phyloP scores from a whole-genome alignment of 2,797 vertebrate species.

The Cheirogaleus major region DNA sequence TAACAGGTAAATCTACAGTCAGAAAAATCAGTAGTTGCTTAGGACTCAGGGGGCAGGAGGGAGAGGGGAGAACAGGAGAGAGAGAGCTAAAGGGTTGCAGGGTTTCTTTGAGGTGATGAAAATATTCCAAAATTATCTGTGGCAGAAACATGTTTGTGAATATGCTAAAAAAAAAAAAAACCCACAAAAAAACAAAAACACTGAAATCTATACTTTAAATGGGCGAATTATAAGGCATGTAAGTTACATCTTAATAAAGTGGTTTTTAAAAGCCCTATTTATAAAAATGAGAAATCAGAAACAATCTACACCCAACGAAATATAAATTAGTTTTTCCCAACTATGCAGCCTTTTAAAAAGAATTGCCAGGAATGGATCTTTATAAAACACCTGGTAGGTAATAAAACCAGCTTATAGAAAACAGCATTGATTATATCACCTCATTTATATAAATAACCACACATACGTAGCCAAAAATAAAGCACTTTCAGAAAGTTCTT shows the following conservation, averaged over 20 bases:
- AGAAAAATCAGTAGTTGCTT: neutral
- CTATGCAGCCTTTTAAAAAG: neutral
- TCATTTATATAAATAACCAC: neutral
- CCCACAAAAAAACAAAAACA: neutral
- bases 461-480: neutral
- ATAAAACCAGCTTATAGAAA: neutral
- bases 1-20: neutral
- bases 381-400: neutral
- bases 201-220: neutral
- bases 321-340: neutral
- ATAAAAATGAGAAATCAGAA: neutral
- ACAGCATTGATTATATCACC: neutral
- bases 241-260: neutral
- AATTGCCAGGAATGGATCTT: neutral
- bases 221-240: neutral
- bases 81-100: neutral
- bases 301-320: neutral
- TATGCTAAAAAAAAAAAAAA: neutral
- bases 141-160: neutral
- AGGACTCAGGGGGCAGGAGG: neutral
- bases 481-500: neutral
- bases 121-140: conserved; percentile 23
- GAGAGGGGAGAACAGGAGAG: neutral
- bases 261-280: neutral
- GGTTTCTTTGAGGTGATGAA: neutral